These are phyloP conservation scores for Cheilosia soror DNA, from an alignment of 2,888 invertebrate genomes.

Conservation along the genomic window DNA sequence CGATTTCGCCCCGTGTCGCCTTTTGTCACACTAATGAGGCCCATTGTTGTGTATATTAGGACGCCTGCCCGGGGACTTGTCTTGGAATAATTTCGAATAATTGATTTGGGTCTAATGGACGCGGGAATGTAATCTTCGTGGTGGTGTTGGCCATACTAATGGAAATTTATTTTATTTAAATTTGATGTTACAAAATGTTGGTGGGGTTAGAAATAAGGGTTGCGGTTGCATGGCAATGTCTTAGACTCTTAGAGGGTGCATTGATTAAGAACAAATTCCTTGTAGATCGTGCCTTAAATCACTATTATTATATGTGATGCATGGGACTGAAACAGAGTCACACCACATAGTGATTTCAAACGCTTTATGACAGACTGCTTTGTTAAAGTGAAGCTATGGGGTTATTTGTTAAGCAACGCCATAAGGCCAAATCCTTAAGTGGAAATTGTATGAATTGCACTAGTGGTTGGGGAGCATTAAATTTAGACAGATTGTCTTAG, in stretches of 20 bases:
- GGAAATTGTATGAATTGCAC: background rate
- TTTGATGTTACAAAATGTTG: slow-evolving; percentile 53
- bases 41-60: slow-evolving; percentile 56
- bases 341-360: too few species aligned
- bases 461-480: background rate
- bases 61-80: slow-evolving; percentile 63
- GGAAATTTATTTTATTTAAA: slow-evolving; percentile 75
- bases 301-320: too few species aligned
- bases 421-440: background rate
- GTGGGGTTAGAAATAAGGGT: slow-evolving; percentile 50
- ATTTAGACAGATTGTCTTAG: too few species aligned
- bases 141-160: slow-evolving; percentile 51
- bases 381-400: background rate
- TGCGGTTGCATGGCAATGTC: slow-evolving; percentile 34
- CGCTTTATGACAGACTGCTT: background rate
- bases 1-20: slow-evolving; percentile 58
- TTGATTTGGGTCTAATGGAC: slow-evolving; percentile 70
- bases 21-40: slow-evolving; percentile 71
- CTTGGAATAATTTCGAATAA: slow-evolving; percentile 72
- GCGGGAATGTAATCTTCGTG: slow-evolving; percentile 58
- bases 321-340: too few species aligned
- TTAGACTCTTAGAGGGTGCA: slow-evolving; percentile 35
- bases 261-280: slow-evolving; percentile 44
- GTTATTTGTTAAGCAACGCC: background rate
- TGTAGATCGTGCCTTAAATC: background rate